phyloP scores from a whole-genome alignment of 2,888 invertebrate species.

The Tiphia femorata region DNA sequence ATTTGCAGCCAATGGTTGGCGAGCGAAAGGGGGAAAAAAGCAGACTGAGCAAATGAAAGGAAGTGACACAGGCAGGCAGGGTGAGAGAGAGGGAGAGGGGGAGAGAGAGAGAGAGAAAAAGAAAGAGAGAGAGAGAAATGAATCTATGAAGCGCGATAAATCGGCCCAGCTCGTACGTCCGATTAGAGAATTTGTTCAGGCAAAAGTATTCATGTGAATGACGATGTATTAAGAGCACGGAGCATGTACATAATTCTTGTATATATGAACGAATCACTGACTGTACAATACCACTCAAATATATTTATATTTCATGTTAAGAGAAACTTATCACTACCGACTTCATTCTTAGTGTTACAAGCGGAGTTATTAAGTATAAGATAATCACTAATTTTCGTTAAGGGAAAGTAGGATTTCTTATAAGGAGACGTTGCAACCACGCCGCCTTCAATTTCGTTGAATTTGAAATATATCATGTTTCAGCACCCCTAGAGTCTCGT shows the following conservation, averaged over 20 bases:
- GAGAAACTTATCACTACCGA: slow-evolving; percentile 28
- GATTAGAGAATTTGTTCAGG: slow-evolving; percentile 6
- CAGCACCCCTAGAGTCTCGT: too few relatives aligned
- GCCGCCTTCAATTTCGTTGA: too few relatives aligned
- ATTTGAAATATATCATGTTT: too few relatives aligned
- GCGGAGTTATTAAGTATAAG: too few relatives aligned
- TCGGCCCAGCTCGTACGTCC: neutral
- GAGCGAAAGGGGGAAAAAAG: neutral
- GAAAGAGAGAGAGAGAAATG: slow-evolving; percentile 20
- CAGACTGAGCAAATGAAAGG: neutral
- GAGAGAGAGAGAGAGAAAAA: neutral
- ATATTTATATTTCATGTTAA: slow-evolving; percentile 65
- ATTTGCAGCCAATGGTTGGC: too few relatives aligned
- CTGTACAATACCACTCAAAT: slow-evolving; percentile 64
- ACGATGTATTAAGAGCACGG: slow-evolving; percentile 26
- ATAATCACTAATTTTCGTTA: neutral
- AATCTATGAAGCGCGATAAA: slow-evolving; percentile 16
- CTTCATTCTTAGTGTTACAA: neutral
- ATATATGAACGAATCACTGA: slow-evolving; percentile 61
- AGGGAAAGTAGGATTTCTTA: neutral
- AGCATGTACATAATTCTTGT: slow-evolving; percentile 49
- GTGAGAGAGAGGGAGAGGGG: neutral
- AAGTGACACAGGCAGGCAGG: neutral
- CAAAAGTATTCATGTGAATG: neutral
- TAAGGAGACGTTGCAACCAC: neutral